Conservation (phyloP, 2,797 vertebrate species). For the Cottoperca gobio region DNA sequence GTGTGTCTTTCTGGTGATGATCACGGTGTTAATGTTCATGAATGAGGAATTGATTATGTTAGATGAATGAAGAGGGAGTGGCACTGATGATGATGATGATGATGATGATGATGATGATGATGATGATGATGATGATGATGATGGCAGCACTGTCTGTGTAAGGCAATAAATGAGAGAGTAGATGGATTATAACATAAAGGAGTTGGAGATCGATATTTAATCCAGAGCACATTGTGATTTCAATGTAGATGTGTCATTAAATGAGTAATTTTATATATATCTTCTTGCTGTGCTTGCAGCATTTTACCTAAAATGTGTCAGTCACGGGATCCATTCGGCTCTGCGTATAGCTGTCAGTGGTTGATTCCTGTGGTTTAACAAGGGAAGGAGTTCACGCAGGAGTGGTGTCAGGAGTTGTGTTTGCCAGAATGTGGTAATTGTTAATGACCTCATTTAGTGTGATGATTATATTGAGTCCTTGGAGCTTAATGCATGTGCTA, state of each 20-base stretch:
- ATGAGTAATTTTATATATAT: neutral
- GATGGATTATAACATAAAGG: neutral
- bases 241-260: neutral
- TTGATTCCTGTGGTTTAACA: constrained; percentile 12
- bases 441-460: constrained; percentile 50
- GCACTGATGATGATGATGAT: constrained; percentile 4
- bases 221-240: neutral
- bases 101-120: neutral
- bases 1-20: neutral
- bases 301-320: neutral
- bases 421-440: constrained; percentile 51
- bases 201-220: neutral
- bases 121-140: neutral
- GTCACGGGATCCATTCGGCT: neutral
- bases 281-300: neutral
- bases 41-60: neutral
- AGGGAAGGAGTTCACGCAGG: constrained; percentile 15
- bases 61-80: neutral
- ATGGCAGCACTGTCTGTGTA: neutral
- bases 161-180: neutral
- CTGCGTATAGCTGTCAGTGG: neutral
- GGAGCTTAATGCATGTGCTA: constrained; percentile 3
- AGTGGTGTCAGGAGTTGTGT: constrained; percentile 15
- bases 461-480: constrained; percentile 33
- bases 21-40: neutral